Conservation (phyloP, 2,113 vertebrate genomes). For the Mixornis gularis region DNA sequence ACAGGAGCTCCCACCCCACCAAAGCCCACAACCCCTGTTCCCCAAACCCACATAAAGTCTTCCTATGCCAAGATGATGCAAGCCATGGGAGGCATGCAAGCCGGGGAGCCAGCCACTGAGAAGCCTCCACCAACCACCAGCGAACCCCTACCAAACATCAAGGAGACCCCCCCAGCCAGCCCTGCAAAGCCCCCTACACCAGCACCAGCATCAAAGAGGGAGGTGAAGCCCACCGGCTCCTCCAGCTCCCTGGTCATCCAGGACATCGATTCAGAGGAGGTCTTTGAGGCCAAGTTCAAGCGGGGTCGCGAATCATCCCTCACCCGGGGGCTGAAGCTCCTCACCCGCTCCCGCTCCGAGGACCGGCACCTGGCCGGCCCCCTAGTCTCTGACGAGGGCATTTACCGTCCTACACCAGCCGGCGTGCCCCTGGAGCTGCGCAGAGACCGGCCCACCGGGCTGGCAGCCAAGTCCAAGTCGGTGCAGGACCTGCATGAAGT, state of each 20-base stretch:
- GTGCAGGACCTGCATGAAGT: conserved; percentile 89
- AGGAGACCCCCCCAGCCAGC: background rate
- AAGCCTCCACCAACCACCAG: background rate
- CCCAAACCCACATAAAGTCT: conserved; percentile 21
- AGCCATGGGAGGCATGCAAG: conserved; percentile 64
- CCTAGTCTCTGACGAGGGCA: conserved; percentile 76
- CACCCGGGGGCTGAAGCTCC: conserved; percentile 82
- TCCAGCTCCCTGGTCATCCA: conserved; percentile 67
- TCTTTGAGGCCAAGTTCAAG: conserved; percentile 95
- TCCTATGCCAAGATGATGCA: conserved; percentile 92
- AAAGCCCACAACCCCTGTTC: background rate
- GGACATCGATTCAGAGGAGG: conserved; percentile 89
- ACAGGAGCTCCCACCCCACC: background rate
- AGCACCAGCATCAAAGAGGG: background rate
- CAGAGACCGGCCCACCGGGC: conserved; percentile 55
- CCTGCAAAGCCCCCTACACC: background rate
- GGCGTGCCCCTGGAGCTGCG: conserved; percentile 87
- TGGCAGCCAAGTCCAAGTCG: conserved; percentile 87
- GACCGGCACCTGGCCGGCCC: conserved; percentile 73
- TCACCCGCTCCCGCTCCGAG: conserved; percentile 85
- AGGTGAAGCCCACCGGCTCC: background rate
- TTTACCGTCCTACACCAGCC: conserved; percentile 85
- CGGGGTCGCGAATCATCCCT: conserved; percentile 86
- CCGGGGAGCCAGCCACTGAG: background rate
- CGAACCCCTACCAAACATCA: background rate